Evolutionary conservation across 1,140 invertebrate species (phyloP), one percentile per base, ranked within the genome.

Genomic region (Camponotus pennsylvanicus): DNA sequence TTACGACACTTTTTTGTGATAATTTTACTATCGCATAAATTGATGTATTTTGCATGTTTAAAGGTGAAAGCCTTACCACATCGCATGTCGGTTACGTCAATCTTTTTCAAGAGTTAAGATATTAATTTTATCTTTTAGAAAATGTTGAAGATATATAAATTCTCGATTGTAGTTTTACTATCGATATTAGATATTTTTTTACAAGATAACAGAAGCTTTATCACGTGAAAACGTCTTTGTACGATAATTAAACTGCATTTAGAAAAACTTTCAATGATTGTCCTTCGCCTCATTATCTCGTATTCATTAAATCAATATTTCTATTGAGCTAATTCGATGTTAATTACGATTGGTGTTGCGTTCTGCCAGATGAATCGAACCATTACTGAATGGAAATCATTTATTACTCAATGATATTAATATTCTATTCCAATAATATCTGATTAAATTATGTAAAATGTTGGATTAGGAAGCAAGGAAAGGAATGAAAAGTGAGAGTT

Each of bases 351-450:
- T n/a, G 42, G 21, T 49, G 11, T 49, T 2, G 34, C 7, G 8
- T 8, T 27, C 32, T 3, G 3, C 5, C 13, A 42, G 13, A 49
- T 61, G 37, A 76, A 82, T 70, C 34, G 34, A n/a, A 7, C 77
- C 61, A 76, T 84, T 84, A 52, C 52, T 32, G 5, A 45, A 77
- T 27, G 34, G 49, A 85, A 77, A 85, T 71, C 21, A 34, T 18
- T 34, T 27, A 5, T 67, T 6, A 42, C 15, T 42, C 34, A 2
- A 45, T 61, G 40, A 45, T 37, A 8, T 52, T n/a, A 34, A 59
- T 13, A 37, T 27, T 1, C 11, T 13, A 6, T 82, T 73, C 67
- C 73, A 73, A 73, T 73, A 7, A 7, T n/a, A 45, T 32, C 9
- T 21, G 9, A 71, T 82, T 27, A 27, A 73, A 59, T 83, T 83